phyloP scores from a whole-genome alignment of 2,797 vertebrate genomes.

The Anisognathus igniventris region DNA sequence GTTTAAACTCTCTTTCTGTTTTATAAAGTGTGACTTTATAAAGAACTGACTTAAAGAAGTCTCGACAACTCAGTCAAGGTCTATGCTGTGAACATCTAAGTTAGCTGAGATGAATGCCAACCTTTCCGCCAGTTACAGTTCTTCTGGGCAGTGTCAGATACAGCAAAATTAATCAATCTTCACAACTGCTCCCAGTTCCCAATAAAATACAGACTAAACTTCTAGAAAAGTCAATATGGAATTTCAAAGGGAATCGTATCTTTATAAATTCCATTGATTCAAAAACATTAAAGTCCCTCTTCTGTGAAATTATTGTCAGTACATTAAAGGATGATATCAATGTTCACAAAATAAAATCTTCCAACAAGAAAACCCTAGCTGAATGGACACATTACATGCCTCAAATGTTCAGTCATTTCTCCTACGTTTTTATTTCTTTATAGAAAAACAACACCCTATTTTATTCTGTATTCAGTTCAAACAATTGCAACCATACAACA shows the following conservation, averaged over 20 bases:
- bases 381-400: not conserved
- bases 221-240: constrained; percentile 29
- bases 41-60: not conserved
- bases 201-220: not conserved
- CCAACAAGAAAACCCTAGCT: not conserved
- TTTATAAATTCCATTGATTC: constrained; percentile 19
- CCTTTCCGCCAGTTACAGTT: not conserved
- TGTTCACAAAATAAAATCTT: not conserved
- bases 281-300: not conserved
- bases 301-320: not conserved
- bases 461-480: not conserved
- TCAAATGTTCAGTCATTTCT: not conserved
- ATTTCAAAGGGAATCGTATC: not conserved
- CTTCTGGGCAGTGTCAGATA: not conserved
- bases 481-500: not conserved
- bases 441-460: not conserved
- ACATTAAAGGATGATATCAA: not conserved
- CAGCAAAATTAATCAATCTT: constrained; percentile 8
- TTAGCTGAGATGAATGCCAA: not conserved
- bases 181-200: not conserved
- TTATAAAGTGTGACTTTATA: not conserved
- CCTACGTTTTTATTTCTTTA: not conserved
- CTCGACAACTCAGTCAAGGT: not conserved
- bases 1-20: constrained; percentile 4
- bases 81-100: constrained; percentile 1